Evolutionary conservation across 1,140 invertebrate genomes (phyloP).

Genomic region (Planococcus citri): DNA sequence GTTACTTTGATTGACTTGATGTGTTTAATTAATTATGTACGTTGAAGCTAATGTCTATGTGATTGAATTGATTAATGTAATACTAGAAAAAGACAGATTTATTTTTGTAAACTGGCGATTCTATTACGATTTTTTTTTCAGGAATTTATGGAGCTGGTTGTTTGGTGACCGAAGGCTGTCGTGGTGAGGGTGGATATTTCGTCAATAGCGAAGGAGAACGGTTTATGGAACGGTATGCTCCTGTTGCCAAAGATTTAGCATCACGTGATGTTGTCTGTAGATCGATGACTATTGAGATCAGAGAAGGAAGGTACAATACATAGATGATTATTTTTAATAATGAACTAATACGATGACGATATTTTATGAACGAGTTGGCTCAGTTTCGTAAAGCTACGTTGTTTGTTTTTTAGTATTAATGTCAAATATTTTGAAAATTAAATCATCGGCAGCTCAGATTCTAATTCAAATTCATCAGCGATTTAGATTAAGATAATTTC

Average conservation of each 20-base stretch:
- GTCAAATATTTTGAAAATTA: too few relatives aligned
- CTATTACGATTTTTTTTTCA: constrained; percentile 32
- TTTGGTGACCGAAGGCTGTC: constrained; percentile 91
- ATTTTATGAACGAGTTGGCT: too few relatives aligned
- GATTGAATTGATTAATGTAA: not conserved
- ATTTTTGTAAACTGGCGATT: constrained; percentile 25
- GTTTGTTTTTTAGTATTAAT: too few relatives aligned
- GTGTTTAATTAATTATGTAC: not conserved
- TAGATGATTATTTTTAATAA: too few relatives aligned
- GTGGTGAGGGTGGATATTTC: constrained; percentile 74
- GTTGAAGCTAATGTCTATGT: not conserved
- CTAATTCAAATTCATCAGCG: too few relatives aligned
- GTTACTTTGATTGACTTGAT: not conserved
- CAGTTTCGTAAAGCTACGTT: too few relatives aligned
- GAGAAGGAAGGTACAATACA: constrained; percentile 71
- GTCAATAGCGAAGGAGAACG: constrained; percentile 92
- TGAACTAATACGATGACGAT: too few relatives aligned
- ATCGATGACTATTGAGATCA: constrained; percentile 94
- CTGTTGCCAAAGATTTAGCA: constrained; percentile 94
- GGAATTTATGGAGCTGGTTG: constrained; percentile 96
- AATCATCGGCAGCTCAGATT: too few relatives aligned
- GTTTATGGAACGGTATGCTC: constrained; percentile 98
- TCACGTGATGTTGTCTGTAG: constrained; percentile 94
- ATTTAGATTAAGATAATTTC: too few relatives aligned
- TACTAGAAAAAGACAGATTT: too few relatives aligned